Percentiles rank a stretch among this genome's conserved stretches.
Conservation (phyloP, 2,888 invertebrate species). For the Dryadula phaetusa region DNA sequence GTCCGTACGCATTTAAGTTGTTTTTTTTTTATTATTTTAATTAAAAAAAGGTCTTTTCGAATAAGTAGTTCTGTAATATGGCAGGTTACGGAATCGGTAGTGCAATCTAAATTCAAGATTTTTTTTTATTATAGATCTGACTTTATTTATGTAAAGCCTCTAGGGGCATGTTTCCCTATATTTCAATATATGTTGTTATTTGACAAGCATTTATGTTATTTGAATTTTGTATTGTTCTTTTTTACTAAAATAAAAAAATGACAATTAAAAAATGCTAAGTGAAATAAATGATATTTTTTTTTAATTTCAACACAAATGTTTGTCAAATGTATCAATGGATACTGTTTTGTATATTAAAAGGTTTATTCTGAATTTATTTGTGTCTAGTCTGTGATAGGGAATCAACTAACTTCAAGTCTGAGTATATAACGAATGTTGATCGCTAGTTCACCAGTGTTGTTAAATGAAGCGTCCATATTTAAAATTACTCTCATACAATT, state of each 20-base stretch:
- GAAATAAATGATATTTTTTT: neutral
- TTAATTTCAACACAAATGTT: conserved; percentile 26
- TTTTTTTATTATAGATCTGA: conserved; percentile 58
- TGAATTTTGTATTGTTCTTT: too few relatives aligned
- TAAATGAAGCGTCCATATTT: neutral
- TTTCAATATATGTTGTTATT: conserved; percentile 16
- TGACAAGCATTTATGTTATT: conserved; percentile 23
- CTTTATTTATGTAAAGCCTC: conserved; percentile 44
- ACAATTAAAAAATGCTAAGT: too few relatives aligned
- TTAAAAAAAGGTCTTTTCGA: conserved; percentile 48
- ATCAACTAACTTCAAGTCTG: conserved; percentile 45
- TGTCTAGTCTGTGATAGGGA: conserved; percentile 77
- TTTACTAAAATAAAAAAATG: neutral
- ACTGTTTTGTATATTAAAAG: conserved; percentile 32
- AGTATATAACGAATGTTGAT: conserved; percentile 34
- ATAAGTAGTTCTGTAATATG: conserved; percentile 39
- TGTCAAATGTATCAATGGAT: conserved; percentile 24
- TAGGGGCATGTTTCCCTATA: conserved; percentile 17
- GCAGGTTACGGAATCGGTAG: conserved; percentile 49
- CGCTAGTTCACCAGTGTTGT: conserved; percentile 30
- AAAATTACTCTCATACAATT: neutral
- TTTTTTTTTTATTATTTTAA: conserved; percentile 48
- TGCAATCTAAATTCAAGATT: conserved; percentile 67
- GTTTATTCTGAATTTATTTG: conserved; percentile 46
- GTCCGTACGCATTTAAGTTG: conserved; percentile 67